Base-by-base conservation (phyloP, 2,888 invertebrate species). In the Mythimna loreyi region DNA sequence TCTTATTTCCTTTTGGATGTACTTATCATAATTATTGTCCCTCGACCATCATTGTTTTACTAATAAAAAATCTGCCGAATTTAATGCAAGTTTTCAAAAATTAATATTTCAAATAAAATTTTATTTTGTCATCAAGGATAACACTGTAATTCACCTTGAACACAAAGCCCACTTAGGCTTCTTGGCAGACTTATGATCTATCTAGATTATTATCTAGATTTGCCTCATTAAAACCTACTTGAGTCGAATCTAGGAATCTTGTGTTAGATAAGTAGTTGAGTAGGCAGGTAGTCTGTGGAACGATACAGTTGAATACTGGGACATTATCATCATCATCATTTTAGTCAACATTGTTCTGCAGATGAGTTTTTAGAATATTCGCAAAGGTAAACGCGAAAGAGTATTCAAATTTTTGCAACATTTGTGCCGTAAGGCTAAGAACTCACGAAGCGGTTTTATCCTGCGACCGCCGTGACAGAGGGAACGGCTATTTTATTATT, bases 191-290 rank as follows among this genome's bases (percentile, higher is more conserved):
- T 36, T 55, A 36, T 47, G 23, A 55, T 59, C 25, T 21, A 1
- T 8, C 36, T 33, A 25, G 56, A 70, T 75, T 50, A 56, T 55
- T 40, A 40, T 63, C 36, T 55, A 61, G 23, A 49, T 40, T 19
- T 52, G 13, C 25, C 21, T 56, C 68, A 56, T 56, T 59, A 50
- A 59, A 16, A 55, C 11, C 25, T 60, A 55, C 75, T 70, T 58
- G n/a, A 45, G 19, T 30, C 36, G 19, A 62, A 58, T 73, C 49
- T 13, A n/a, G 67, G 19, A 62, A 58, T 73, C 49, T 13, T 19
- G 67, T 67, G 23, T 49, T 36, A 30, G 43, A 58, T 55, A 36
- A 50, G 59, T 56, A 13, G 19, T 25, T 59, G 56, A 75, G 56
- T 60, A 68, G 68, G 68, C 16, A 68, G 49, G 13, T 28, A 8